Evolutionary conservation across 2,113 vertebrate species (phyloP).

Genomic region (Mohoua ochrocephala): DNA sequence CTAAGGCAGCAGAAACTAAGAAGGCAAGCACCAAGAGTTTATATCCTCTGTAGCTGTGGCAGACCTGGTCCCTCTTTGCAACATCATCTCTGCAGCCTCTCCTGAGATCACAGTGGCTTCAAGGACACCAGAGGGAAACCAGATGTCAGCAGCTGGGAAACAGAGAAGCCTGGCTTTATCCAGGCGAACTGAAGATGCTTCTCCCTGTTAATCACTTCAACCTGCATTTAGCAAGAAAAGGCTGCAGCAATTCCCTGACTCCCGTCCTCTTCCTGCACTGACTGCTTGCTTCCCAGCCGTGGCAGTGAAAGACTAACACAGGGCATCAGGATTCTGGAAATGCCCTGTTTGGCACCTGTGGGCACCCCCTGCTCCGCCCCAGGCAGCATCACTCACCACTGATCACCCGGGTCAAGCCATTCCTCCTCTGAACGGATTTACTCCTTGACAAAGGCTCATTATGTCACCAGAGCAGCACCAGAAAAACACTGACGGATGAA

Average conservation of each 20-base stretch:
- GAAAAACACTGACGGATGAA: neutral
- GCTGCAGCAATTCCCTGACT: neutral
- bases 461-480: neutral
- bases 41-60: neutral
- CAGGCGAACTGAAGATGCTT: neutral
- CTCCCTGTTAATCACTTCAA: neutral
- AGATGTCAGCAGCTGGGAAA: neutral
- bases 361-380: neutral
- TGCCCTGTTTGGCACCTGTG: neutral
- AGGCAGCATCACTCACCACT: neutral
- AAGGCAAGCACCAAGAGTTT: neutral
- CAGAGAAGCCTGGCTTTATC: neutral
- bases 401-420: neutral
- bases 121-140: neutral
- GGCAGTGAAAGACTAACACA: neutral
- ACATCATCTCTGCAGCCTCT: neutral
- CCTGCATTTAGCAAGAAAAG: neutral
- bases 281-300: neutral
- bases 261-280: neutral
- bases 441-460: neutral
- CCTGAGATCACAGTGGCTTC: neutral
- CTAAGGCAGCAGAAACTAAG: neutral
- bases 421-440: neutral
- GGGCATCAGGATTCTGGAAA: accelerated
- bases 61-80: neutral